These are phyloP conservation scores for Pogonocherus hispidulus DNA, from an alignment of 2,888 invertebrate genomes.

Conservation along the genomic window DNA sequence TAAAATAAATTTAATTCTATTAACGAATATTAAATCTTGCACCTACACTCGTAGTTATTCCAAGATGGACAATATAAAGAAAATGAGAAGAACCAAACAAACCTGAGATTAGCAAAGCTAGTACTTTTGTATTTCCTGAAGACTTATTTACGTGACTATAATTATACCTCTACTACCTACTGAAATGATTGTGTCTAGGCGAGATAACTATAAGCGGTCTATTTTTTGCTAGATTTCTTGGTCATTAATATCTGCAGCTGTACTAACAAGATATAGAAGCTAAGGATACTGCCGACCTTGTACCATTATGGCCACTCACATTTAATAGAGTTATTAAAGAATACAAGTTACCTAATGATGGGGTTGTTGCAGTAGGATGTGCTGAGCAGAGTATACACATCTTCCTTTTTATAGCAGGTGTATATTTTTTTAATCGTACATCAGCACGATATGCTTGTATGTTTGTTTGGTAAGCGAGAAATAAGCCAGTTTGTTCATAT, in stretches of 20 bases:
- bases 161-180: not conserved
- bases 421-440: not conserved
- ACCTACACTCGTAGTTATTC: no score
- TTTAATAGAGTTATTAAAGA: constrained; percentile 56
- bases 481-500: no score
- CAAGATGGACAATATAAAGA: no score
- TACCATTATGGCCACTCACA: constrained; percentile 31
- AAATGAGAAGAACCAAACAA: no score
- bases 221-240: constrained; percentile 36
- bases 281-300: not conserved
- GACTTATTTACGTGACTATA: not conserved
- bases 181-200: not conserved
- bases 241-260: constrained; percentile 54
- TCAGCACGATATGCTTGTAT: not conserved
- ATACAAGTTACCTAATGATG: constrained; percentile 55
- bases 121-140: no score
- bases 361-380: constrained; percentile 25
- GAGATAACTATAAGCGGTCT: constrained; percentile 20
- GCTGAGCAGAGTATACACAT: not conserved
- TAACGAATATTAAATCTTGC: no score
- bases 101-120: no score
- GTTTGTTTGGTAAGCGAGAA: no score
- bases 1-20: no score
- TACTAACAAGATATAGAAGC: constrained; percentile 50
- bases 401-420: constrained; percentile 5